Evolutionary conservation across 2,113 vertebrate genomes (phyloP).

Genomic region (Oophaga pumilio): DNA sequence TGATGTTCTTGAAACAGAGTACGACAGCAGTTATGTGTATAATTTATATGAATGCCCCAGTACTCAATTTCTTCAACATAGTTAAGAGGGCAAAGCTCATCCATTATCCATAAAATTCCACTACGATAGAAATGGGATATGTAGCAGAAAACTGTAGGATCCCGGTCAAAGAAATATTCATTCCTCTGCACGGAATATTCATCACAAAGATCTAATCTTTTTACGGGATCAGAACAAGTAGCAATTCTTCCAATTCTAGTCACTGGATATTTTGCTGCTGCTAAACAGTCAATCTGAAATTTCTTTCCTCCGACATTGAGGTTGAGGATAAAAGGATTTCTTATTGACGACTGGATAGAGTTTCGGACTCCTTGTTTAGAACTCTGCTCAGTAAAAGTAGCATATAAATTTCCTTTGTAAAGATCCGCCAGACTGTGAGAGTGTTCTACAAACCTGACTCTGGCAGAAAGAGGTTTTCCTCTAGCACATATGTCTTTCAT

Average conservation of each 20-base stretch:
- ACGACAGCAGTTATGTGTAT: slow-evolving; percentile 77
- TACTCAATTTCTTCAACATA: slow-evolving; percentile 82
- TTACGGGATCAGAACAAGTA: slow-evolving; percentile 72
- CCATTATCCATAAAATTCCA: slow-evolving; percentile 78
- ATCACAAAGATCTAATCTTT: slow-evolving; percentile 82
- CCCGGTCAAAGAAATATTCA: slow-evolving; percentile 89
- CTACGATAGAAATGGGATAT: slow-evolving; percentile 88
- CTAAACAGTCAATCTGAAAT: slow-evolving; percentile 76
- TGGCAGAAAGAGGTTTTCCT: slow-evolving; percentile 76
- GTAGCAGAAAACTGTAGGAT: slow-evolving; percentile 84
- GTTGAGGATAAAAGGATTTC: slow-evolving; percentile 73
- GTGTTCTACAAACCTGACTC: slow-evolving; percentile 72
- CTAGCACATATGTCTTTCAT: slow-evolving; percentile 68
- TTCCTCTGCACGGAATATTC: slow-evolving; percentile 83
- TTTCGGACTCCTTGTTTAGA: slow-evolving; percentile 40
- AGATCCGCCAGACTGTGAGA: slow-evolving; percentile 59
- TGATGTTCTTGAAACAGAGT: slow-evolving; percentile 80
- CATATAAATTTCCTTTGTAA: slow-evolving; percentile 66
- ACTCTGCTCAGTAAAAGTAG: slow-evolving; percentile 81
- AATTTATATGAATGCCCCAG: slow-evolving; percentile 81
- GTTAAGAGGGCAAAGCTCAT: slow-evolving; percentile 78
- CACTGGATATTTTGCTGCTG: slow-evolving; percentile 73
- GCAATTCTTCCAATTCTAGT: slow-evolving; percentile 83
- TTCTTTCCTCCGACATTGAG: slow-evolving; percentile 82
- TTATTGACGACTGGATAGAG: slow-evolving; percentile 10